Evolutionary conservation across 2,888 invertebrate genomes (phyloP), one percentile per base, ranked within the genome.

Genomic region (Anorthoa munda): DNA sequence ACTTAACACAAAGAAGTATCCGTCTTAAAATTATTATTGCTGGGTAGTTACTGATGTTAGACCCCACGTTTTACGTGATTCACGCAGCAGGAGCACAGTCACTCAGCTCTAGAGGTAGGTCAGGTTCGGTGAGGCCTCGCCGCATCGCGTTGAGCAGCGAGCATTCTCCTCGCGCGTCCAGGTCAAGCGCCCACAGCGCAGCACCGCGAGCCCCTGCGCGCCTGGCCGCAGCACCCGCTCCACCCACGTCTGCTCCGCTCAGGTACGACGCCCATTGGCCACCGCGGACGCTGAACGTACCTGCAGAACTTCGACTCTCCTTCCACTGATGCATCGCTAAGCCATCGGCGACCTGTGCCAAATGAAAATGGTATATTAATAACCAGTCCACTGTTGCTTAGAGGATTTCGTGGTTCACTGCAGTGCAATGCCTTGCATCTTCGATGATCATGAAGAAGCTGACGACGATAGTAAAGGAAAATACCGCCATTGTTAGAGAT

Each of bases 181-280:
- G 94, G 93, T 98, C 98, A 31, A 98, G 92, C 0, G 98, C 98
- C 98, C 98, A 98, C 26, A 98, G 96, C 95, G 98, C 98, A 13
- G 97, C 98, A 12, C 98, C 98, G 3, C 98, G 97, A 39, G 98
- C 93, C 0, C 97, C 97, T 50, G 97, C 91, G 15, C 94, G 93
- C 75, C 97, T 96, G 0, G 97, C 95, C 79, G 97, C 96, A 65
- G 97, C 95, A 0, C 97, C 96, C 85, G 97, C 97, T 67, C 97
- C 94, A 69, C 97, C 96, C 59, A 97, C 97, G 73, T 98, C 98
- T 4, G 94, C 93, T 1, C 97, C 97, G 82, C 98, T 97, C 88
- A 98, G 97, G 90, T 98, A 98, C 0, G 98, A 97, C 0, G 98
- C 97, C 98, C 98, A 98, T 90, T 98, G 98, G 74, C 97, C 97